phyloP scores from a whole-genome alignment of 1,140 invertebrate species.

The Drosophila mayri region DNA sequence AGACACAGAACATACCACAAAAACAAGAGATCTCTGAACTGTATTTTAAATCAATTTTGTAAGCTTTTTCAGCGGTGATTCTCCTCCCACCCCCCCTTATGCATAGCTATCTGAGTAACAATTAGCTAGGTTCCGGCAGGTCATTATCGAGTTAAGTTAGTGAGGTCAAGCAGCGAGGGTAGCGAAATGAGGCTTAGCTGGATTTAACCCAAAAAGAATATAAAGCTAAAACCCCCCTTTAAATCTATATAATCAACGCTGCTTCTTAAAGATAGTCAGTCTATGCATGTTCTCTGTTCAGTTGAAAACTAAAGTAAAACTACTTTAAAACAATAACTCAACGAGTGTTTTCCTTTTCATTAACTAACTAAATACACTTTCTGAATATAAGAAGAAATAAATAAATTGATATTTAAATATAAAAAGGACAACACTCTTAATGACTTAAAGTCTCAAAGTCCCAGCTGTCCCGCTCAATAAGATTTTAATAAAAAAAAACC shows the following conservation, averaged over 20 bases:
- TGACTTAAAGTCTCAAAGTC: conserved; percentile 27
- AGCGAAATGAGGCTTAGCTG: conserved; percentile 85
- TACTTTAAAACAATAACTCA: conserved; percentile 35
- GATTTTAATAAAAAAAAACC: background rate
- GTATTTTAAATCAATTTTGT: conserved; percentile 39
- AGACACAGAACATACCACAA: conserved; percentile 33
- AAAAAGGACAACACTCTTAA: conserved; percentile 26
- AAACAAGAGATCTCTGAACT: conserved; percentile 29
- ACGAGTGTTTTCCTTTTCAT: conserved; percentile 38
- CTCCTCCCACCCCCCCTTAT: background rate
- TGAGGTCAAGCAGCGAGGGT: conserved; percentile 76
- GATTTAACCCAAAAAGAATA: conserved; percentile 60
- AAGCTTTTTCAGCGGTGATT: conserved; percentile 52
- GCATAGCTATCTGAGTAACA: conserved; percentile 31
- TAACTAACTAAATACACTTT: too few species aligned
- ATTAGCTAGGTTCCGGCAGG: conserved; percentile 31
- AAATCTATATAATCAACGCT: conserved; percentile 58
- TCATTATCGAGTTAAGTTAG: conserved; percentile 12
- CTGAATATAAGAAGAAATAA: too few species aligned
- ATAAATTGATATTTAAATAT: background rate
- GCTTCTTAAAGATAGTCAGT: conserved; percentile 65
- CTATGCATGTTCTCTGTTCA: conserved; percentile 67
- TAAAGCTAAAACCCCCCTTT: conserved; percentile 28
- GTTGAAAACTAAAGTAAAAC: conserved; percentile 54
- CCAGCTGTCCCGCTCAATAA: conserved; percentile 36